phyloP scores from a whole-genome alignment of 2,888 invertebrate species.

The Eretmocerus hayati region DNA sequence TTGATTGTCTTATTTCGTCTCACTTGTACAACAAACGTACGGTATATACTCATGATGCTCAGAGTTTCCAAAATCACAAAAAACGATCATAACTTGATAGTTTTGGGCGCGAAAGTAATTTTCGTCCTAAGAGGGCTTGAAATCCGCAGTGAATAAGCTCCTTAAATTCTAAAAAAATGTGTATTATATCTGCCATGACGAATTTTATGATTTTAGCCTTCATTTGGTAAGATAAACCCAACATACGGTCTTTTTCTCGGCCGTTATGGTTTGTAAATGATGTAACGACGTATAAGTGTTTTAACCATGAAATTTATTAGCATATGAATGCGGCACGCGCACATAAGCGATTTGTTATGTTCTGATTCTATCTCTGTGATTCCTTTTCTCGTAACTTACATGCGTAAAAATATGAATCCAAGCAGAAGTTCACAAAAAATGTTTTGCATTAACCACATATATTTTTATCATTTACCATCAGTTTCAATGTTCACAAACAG shows the following conservation, averaged over 20 bases:
- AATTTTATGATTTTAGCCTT: conserved; percentile 19
- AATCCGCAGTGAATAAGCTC: no score
- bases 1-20: no score
- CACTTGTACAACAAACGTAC: no score
- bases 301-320: conserved; percentile 14
- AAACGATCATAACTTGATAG: no score
- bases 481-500: conserved; percentile 34
- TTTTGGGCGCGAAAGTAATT: no score
- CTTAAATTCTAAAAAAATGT: conserved; percentile 10
- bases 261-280: conserved; percentile 23
- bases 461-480: conserved; percentile 36
- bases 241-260: conserved; percentile 17
- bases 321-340: conserved; percentile 28
- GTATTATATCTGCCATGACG: conserved; percentile 16
- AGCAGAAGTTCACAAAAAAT: conserved; percentile 24
- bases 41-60: no score
- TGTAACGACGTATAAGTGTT: conserved; percentile 22
- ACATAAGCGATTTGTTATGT: conserved; percentile 37
- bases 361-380: conserved; percentile 37
- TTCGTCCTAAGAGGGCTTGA: no score
- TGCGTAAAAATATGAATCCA: conserved; percentile 29
- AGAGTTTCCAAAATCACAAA: no score
- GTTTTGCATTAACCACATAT: conserved; percentile 31
- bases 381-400: conserved; percentile 31
- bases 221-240: conserved; percentile 15